Conservation (phyloP, 2,113 vertebrate genomes). For the Paraplagusia blochii region DNA sequence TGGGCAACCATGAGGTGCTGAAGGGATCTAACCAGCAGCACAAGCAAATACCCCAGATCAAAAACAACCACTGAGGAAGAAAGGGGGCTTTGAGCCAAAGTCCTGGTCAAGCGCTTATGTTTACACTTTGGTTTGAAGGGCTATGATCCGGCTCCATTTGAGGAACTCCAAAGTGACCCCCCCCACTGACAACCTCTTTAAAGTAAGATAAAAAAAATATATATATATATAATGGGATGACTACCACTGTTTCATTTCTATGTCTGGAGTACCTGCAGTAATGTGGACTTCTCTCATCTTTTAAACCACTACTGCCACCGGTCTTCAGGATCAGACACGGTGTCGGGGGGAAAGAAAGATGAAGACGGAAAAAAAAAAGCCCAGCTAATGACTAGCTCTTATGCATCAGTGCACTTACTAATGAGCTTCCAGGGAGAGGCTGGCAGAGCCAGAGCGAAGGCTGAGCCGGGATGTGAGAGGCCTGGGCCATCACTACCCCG, state of each 20-base stretch:
- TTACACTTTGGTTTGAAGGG: conserved; percentile 76
- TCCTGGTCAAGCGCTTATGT: conserved; percentile 75
- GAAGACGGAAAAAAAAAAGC: conserved; percentile 80
- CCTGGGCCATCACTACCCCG: conserved; percentile 96
- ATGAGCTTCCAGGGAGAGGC: conserved; percentile 99
- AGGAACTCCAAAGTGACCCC: conserved; percentile 66
- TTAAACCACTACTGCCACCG: conserved; percentile 79
- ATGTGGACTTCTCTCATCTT: conserved; percentile 64
- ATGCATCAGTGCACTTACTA: conserved; percentile 99
- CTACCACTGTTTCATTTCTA: conserved; percentile 60
- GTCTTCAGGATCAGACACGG: conserved; percentile 95
- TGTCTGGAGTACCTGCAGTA: conserved; percentile 58
- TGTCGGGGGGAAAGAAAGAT: conserved; percentile 78
- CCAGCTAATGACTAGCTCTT: conserved; percentile 99
- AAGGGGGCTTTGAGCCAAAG: conserved; percentile 65
- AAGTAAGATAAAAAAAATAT: conserved; percentile 23
- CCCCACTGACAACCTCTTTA: conserved; percentile 4
- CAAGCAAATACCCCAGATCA: conserved; percentile 78
- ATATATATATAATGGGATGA: conserved; percentile 35
- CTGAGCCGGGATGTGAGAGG: conserved; percentile 94
- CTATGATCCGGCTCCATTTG: conserved; percentile 70
- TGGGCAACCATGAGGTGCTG: conserved; percentile 72
- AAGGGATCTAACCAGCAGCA: conserved; percentile 73
- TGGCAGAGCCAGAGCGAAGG: conserved; percentile 92
- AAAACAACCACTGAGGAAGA: conserved; percentile 69